Evolutionary conservation across 2,888 invertebrate species (phyloP).

Genomic region (Escarpia spicata): DNA sequence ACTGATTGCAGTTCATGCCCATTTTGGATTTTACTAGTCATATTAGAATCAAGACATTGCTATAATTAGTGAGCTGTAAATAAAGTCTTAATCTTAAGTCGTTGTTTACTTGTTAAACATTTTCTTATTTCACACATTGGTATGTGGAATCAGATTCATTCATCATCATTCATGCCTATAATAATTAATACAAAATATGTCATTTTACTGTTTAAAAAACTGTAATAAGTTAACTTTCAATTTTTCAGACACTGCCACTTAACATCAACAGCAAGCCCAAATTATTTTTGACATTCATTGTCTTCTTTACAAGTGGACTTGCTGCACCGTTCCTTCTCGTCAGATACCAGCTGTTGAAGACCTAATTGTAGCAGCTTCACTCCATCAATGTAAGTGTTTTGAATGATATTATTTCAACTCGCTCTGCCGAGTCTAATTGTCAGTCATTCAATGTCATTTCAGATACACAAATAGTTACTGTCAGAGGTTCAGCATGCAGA

Average conservation of each 20-base stretch:
- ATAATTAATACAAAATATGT: too few species aligned
- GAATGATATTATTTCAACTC: background rate
- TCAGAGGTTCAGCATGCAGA: background rate
- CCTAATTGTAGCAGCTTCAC: background rate
- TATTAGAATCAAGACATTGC: too few species aligned
- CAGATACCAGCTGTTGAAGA: conserved; percentile 78
- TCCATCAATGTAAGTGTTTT: background rate
- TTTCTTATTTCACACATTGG: too few species aligned
- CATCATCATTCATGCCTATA: too few species aligned
- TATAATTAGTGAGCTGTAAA: too few species aligned
- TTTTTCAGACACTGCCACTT: conserved; percentile 82
- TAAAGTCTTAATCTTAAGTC: too few species aligned
- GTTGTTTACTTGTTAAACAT: too few species aligned
- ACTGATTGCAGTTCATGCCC: too few species aligned
- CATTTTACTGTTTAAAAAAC: background rate
- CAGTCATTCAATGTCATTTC: background rate
- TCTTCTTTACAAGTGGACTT: conserved; percentile 83
- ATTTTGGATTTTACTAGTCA: too few species aligned
- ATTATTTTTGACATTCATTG: conserved; percentile 76
- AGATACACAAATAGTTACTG: background rate
- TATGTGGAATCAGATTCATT: too few species aligned
- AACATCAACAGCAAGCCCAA: conserved; percentile 78
- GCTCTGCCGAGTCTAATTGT: background rate
- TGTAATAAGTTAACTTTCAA: background rate
- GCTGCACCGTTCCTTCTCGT: conserved; percentile 82